Percentiles rank a stretch among this genome's conserved stretches.
Evolutionary conservation across 2,888 invertebrate species (phyloP).

Genomic region (Antitype chi): DNA sequence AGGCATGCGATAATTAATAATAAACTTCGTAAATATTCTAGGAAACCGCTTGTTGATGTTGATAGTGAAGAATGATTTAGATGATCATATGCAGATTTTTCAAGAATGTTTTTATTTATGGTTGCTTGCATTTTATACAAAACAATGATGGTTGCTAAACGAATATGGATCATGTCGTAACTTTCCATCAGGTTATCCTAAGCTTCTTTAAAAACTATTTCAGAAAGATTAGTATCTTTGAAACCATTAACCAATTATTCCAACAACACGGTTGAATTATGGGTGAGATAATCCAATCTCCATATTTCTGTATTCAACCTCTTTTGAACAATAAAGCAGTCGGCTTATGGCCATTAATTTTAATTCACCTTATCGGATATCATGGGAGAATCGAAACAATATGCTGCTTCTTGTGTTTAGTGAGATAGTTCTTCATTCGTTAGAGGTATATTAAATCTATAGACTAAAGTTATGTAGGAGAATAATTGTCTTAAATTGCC

Average conservation of each 20-base stretch:
- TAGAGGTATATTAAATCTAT: constrained; percentile 7
- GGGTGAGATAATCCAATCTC: constrained; percentile 57
- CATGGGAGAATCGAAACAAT: constrained; percentile 69
- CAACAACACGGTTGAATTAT: constrained; percentile 44
- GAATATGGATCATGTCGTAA: constrained; percentile 8
- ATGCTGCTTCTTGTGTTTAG: constrained; percentile 37
- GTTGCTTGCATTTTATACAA: constrained; percentile 7
- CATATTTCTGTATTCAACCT: constrained; percentile 53
- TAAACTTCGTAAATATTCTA: constrained; percentile 14
- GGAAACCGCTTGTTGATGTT: constrained; percentile 6
- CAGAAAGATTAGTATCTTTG: constrained; percentile 33
- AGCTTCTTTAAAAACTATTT: constrained; percentile 29
- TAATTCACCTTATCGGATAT: constrained; percentile 67
- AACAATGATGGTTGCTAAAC: constrained; percentile 18
- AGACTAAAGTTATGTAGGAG: background rate
- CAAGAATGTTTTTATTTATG: constrained; percentile 1
- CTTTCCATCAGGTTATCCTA: background rate
- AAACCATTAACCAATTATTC: constrained; percentile 52
- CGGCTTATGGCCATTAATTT: constrained; percentile 60
- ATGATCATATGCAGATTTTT: constrained; percentile 1
- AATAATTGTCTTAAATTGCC: constrained; percentile 8
- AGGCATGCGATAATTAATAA: constrained; percentile 21
- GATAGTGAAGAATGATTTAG: constrained; percentile 30
- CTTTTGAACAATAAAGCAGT: constrained; percentile 55
- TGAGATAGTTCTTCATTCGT: constrained; percentile 41